phyloP scores from a whole-genome alignment of 2,113 vertebrate genomes.

The Nettapus auritus region DNA sequence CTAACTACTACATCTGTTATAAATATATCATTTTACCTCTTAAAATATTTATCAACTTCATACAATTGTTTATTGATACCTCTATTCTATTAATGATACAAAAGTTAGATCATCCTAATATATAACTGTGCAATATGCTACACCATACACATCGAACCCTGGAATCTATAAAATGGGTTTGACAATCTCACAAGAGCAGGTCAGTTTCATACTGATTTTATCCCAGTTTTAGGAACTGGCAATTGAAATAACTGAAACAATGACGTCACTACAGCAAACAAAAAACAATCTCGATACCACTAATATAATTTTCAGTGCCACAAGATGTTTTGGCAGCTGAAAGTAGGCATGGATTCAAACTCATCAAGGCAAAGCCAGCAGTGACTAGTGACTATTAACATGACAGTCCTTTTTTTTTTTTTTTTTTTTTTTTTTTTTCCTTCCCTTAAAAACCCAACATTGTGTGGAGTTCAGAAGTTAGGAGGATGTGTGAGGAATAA shows the following conservation, averaged over 20 bases:
- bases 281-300: background rate
- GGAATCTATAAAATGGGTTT: background rate
- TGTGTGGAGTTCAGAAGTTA: background rate
- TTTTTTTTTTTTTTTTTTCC: too few species aligned
- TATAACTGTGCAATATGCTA: background rate
- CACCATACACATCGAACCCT: background rate
- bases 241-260: background rate
- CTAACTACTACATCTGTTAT: accelerated
- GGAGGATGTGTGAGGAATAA: accelerated
- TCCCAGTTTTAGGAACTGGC: background rate
- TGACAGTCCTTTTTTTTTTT: accelerated
- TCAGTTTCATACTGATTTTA: background rate
- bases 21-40: background rate
- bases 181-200: background rate
- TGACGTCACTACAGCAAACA: background rate
- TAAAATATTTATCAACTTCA: background rate
- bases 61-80: background rate
- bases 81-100: background rate
- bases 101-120: background rate
- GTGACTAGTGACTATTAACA: background rate
- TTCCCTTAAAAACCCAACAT: background rate
- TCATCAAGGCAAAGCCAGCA: background rate
- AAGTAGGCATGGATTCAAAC: background rate
- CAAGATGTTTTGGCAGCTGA: background rate
- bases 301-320: background rate